Base-by-base conservation (phyloP, 2,113 vertebrate species). In the Isurus oxyrinchus region DNA sequence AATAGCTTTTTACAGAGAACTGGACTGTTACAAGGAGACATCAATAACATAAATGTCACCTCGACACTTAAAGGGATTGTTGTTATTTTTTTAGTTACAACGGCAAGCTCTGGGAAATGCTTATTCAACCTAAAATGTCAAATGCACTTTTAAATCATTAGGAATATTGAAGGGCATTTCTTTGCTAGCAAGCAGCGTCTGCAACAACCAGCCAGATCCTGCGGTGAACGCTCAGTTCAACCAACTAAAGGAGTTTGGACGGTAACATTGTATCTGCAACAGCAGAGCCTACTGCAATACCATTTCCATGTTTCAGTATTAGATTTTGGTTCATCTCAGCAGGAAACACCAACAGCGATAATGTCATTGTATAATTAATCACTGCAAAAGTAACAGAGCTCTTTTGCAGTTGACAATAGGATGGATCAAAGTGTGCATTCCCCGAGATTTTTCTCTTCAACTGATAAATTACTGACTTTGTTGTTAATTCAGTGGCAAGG, bases 41-140 rank as follows among this genome's bases (percentile, higher is more conserved):
- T 95, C 94, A 95, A 95, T 95, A 95, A 72, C 49, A 95, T 72
- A 72, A 76, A 95, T 76, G 94, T 95, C 67, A 72, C 66, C 27
- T 23, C 31, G 14, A 63, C 94, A 95, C 66, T 95, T 76, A 53
- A 53, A 95, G 44, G 44, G 67, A 72, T 35, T 72, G 94, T 55
- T 95, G 63, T 69, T 95, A 67, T 19, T 76, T 44, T 44, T 72
- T 76, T 95, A 35, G 44, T 95, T 53, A 72, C 25, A 76, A 35
- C 67, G 76, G 40, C 67, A 95, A 95, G 67, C 66, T 95, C 23
- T 5, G 5, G 94, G 94, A 95, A 95, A 53, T 55, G 49, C 67
- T 95, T 76, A 55, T 55, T 72, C 67, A 55, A 95, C 94, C 94
- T 69, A 95, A 40, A 95, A 95, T 53, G 63, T 95, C 63, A 95